A percentile compares a stretch with the other conserved stretches of the same genome.
Conservation (phyloP, 2,888 invertebrate genomes). For the Nomada ruficornis region DNA sequence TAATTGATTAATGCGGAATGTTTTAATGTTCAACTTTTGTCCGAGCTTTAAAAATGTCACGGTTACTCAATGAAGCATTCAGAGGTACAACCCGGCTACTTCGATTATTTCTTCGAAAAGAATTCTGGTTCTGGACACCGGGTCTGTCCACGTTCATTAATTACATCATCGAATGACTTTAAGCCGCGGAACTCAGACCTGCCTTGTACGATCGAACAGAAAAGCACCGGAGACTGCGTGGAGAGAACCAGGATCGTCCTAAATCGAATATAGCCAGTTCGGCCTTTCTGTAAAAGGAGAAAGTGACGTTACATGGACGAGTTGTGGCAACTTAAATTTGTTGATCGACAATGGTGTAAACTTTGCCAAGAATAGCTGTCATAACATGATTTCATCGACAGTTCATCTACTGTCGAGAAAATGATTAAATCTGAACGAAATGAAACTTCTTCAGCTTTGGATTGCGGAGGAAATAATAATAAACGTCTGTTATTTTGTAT, state of each 20-base stretch:
- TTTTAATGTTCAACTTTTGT: not conserved
- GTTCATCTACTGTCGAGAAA: not conserved
- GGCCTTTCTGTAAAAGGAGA: conserved; percentile 73
- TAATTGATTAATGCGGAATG: not conserved
- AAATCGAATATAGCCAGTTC: conserved; percentile 56
- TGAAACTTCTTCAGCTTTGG: too few relatives aligned
- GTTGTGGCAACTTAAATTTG: conserved; percentile 65
- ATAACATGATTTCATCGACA: not conserved
- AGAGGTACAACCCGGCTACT: too few relatives aligned
- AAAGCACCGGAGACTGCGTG: conserved; percentile 21
- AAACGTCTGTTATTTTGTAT: too few relatives aligned
- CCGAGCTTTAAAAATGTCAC: not conserved
- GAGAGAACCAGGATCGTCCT: conserved; percentile 39
- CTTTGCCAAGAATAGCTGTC: conserved; percentile 53
- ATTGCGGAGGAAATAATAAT: too few relatives aligned
- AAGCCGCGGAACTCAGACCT: not conserved
- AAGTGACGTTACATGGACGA: conserved; percentile 74
- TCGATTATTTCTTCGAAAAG: not conserved
- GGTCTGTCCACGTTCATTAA: not conserved
- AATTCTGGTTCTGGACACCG: not conserved
- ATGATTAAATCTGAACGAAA: not conserved
- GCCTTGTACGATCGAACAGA: conserved; percentile 17
- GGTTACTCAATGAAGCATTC: not conserved
- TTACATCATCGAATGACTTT: conserved; percentile 12
- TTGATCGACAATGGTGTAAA: conserved; percentile 67